Evolutionary conservation across 2,888 invertebrate species (phyloP).

Genomic region (Erebia epiphron): DNA sequence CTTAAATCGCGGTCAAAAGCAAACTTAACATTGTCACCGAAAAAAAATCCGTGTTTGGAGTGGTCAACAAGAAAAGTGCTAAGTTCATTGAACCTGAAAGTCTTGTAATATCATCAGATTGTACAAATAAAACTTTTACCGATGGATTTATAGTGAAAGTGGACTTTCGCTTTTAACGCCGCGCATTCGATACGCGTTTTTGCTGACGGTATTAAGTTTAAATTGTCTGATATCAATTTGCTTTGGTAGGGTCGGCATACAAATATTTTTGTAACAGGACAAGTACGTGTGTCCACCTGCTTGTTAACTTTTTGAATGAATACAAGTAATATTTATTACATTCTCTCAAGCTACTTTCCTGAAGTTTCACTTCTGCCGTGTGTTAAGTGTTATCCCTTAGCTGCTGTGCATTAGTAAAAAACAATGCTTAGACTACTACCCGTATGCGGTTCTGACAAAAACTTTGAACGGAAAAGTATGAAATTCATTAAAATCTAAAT

Average conservation of each 20-base stretch:
- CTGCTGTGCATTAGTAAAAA: too few relatives aligned
- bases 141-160: constrained; percentile 51
- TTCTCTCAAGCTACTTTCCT: too few relatives aligned
- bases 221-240: constrained; percentile 21
- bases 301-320: too few relatives aligned
- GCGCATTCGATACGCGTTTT: constrained; percentile 41
- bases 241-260: constrained; percentile 3
- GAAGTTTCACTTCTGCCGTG: too few relatives aligned
- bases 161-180: constrained; percentile 46
- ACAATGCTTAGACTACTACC: too few relatives aligned
- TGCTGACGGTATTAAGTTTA: constrained; percentile 30
- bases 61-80: constrained; percentile 28
- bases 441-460: too few relatives aligned
- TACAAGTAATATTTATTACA: too few relatives aligned
- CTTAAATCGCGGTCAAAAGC: background rate
- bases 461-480: too few relatives aligned
- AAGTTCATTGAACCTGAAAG: constrained; percentile 42
- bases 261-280: background rate
- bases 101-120: constrained; percentile 31
- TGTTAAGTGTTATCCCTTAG: too few relatives aligned
- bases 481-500: too few relatives aligned
- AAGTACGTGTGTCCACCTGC: too few relatives aligned
- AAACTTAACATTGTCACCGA: background rate
- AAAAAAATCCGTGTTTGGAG: background rate
- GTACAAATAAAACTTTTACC: constrained; percentile 48